These are phyloP conservation scores for Fundulus diaphanus DNA, from an alignment of 2,797 vertebrate genomes.

Conservation along the genomic window DNA sequence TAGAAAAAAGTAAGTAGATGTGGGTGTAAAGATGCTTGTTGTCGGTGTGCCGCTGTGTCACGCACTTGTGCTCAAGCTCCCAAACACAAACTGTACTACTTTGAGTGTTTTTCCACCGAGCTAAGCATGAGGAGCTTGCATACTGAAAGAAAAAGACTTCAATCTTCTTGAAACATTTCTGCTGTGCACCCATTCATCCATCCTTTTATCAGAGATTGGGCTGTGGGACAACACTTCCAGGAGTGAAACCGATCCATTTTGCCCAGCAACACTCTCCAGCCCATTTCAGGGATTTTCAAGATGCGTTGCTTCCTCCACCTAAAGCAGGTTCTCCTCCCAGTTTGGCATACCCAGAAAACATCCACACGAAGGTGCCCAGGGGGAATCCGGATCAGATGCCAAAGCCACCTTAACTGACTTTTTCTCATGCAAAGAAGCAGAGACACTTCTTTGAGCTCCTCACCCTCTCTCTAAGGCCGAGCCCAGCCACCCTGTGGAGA, in stretches of 20 bases:
- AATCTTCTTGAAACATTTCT: slow-evolving; percentile 50
- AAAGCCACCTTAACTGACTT: no score
- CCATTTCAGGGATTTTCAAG: neutral
- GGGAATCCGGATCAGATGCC: no score
- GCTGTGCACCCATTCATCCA: slow-evolving; percentile 2
- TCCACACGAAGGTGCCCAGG: no score
- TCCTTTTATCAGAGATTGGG: neutral
- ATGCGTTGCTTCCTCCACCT: no score
- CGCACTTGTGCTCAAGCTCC: slow-evolving; percentile 11
- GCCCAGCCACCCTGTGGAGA: no score
- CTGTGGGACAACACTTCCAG: neutral
- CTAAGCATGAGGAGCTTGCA: slow-evolving; percentile 39
- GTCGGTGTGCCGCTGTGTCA: slow-evolving; percentile 48
- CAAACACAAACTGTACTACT: slow-evolving; percentile 21
- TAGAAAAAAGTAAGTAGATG: slow-evolving; percentile 55
- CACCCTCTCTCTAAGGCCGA: no score
- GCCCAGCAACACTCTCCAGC: neutral
- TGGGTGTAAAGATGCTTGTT: slow-evolving; percentile 60
- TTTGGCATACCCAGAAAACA: no score
- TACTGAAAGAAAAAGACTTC: slow-evolving; percentile 28
- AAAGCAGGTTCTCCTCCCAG: no score
- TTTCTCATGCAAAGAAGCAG: no score
- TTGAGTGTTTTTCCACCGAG: slow-evolving; percentile 33
- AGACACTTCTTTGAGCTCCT: no score
- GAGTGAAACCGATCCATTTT: neutral